Base-by-base conservation (phyloP, 1,140 invertebrate species). In the Probaryconus sp. region DNA sequence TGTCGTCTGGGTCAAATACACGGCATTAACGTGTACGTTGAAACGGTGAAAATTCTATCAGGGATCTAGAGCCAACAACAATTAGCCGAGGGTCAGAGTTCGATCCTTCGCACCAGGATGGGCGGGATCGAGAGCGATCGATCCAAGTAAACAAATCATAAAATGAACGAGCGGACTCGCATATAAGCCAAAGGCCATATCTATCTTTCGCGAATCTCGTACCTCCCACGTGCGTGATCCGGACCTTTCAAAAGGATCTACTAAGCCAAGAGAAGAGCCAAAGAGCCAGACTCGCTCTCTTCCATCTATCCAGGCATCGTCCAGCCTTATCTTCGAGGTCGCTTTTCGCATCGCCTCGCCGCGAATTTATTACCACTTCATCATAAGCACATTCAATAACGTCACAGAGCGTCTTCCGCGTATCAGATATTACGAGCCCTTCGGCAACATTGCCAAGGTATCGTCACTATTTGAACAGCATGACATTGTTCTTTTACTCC, bases 41-140 rank as follows among this genome's bases (percentile, higher is more conserved):
- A 55, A 55, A 56, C 69, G 53, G 63, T 63, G 73, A 48, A 55
- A 53, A 35, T 69, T 56, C 7, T 86, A 87, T 86, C 86, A 40
- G 2, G 30, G 78, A 86, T 86, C 86, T 86, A 86, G 83, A 86
- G 82, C 83, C 84, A 87, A 87, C 86, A 86, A 86, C 82, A 87
- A 87, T 87, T 86, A 87, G 86, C 83, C 77, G 68, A 78, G 81
- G 86, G 86, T 86, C 85, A 86, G 76, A 84, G 86, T 86, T 87
- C 85, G 84, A 79, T 71, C 30, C 73, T 78, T 56, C 76, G 69
- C 55, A 74, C 75, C 71, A 74, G 69, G 79, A 81, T 81, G 79
- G 81, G 81, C 78, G 80, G 81, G 78, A 83, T 83, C 75, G 74
- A 81, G 79, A 74, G 80, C 80, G 79, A 81, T 83, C 67, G 67